Evolutionary conservation across 2,888 invertebrate genomes (phyloP).

Genomic region (Galeruca laticollis): DNA sequence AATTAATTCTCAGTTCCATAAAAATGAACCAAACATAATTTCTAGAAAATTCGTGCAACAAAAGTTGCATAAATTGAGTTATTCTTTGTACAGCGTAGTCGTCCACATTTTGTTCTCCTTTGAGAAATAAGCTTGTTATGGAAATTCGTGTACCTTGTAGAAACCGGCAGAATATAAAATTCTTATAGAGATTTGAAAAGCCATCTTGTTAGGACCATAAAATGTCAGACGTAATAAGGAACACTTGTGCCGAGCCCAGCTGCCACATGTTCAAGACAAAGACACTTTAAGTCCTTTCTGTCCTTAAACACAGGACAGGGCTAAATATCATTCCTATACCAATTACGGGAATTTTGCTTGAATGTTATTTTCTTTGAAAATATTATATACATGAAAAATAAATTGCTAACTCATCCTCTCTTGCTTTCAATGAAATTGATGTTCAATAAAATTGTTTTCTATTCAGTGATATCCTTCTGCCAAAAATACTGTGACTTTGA

Average conservation of each 20-base stretch:
- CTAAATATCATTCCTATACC: conserved; percentile 10
- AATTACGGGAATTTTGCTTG: neutral
- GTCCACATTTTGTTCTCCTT: conserved; percentile 12
- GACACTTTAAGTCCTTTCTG: conserved; percentile 39
- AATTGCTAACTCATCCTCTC: too few relatives aligned
- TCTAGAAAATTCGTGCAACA: conserved; percentile 6
- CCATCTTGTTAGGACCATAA: conserved; percentile 49
- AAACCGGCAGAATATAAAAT: conserved; percentile 33
- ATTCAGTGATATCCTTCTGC: too few relatives aligned
- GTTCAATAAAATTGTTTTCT: too few relatives aligned
- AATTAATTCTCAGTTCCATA: conserved; percentile 2
- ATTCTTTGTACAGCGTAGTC: conserved; percentile 16
- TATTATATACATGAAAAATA: too few relatives aligned
- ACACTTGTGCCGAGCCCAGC: conserved; percentile 48
- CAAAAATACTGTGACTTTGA: too few relatives aligned
- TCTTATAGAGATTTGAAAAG: conserved; percentile 44
- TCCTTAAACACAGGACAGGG: conserved; percentile 21
- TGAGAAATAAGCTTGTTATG: conserved; percentile 32
- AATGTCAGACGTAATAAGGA: conserved; percentile 48
- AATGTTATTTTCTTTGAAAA: neutral
- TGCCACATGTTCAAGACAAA: conserved; percentile 49
- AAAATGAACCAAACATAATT: neutral
- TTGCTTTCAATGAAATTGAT: too few relatives aligned
- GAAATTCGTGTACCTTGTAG: conserved; percentile 30
- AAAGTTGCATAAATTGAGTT: conserved; percentile 16